Conservation (phyloP, 1,140 invertebrate genomes). For the Coenobita brevimanus region DNA sequence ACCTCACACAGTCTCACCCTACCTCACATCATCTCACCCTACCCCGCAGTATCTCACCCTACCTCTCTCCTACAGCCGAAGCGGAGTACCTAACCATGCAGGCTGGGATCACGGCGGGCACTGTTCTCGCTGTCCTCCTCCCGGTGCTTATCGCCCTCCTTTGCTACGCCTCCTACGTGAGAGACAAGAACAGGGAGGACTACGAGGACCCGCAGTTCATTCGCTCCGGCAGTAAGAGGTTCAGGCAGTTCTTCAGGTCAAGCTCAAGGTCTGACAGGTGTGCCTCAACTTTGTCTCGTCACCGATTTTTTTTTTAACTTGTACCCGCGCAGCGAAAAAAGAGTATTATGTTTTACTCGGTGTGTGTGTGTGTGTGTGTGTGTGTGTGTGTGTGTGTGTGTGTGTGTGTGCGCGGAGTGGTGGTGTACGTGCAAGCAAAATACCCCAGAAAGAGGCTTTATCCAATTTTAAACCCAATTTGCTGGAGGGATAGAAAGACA, state of each 20-base stretch:
- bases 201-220: slow-evolving; percentile 18
- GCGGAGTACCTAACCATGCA: slow-evolving; percentile 79
- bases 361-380: background rate
- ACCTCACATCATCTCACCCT: background rate
- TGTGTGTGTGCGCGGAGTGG: background rate
- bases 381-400: slow-evolving; percentile 31
- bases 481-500: no score
- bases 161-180: slow-evolving; percentile 78
- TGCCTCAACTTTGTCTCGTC: no score
- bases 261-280: no score
- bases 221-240: background rate
- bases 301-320: no score
- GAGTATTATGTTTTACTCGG: background rate
- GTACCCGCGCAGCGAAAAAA: no score
- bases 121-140: slow-evolving; percentile 83
- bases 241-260: slow-evolving; percentile 34
- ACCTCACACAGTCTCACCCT: background rate
- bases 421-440: background rate
- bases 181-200: slow-evolving; percentile 60
- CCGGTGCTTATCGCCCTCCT: slow-evolving; percentile 83
- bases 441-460: no score
- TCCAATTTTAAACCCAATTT: no score
- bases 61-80: slow-evolving; percentile 77
- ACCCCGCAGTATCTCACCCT: background rate
- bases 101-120: slow-evolving; percentile 83